Conservation (phyloP, 2,113 vertebrate genomes). For the Ancistrus triradiatus region DNA sequence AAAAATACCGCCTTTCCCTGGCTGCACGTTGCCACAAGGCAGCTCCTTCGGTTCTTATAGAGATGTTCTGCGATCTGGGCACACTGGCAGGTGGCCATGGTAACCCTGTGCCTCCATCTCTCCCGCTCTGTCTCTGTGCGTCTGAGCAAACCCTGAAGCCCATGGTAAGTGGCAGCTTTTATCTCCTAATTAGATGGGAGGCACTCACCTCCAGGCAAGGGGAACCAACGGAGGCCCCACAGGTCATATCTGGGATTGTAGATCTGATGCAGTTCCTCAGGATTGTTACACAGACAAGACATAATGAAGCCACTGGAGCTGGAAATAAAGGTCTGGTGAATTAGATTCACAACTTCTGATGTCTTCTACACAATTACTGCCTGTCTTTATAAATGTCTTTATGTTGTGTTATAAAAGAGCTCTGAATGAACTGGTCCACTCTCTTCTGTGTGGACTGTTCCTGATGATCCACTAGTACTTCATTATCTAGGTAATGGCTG, state of each 20-base stretch:
- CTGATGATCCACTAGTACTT: too few species aligned
- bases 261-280: neutral
- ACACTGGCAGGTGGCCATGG: slow-evolving; percentile 87
- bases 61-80: slow-evolving; percentile 69
- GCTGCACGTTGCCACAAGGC: slow-evolving; percentile 8
- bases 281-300: slow-evolving; percentile 6
- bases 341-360: too few species aligned
- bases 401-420: too few species aligned
- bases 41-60: slow-evolving; percentile 49
- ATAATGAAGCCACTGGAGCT: neutral
- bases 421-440: too few species aligned
- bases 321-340: too few species aligned
- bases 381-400: too few species aligned
- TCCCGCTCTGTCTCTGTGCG: slow-evolving; percentile 10
- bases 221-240: slow-evolving; percentile 59
- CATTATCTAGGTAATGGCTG: too few species aligned
- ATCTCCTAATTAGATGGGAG: slow-evolving; percentile 78
- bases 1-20: slow-evolving; percentile 12
- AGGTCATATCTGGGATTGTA: slow-evolving; percentile 42
- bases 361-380: too few species aligned
- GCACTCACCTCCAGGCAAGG: slow-evolving; percentile 64
- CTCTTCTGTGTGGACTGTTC: too few species aligned
- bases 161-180: slow-evolving; percentile 77
- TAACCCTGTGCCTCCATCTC: slow-evolving; percentile 70
- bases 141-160: slow-evolving; percentile 57